Evolutionary conservation across 2,888 invertebrate genomes (phyloP).

Genomic region (Camponotus fellah): DNA sequence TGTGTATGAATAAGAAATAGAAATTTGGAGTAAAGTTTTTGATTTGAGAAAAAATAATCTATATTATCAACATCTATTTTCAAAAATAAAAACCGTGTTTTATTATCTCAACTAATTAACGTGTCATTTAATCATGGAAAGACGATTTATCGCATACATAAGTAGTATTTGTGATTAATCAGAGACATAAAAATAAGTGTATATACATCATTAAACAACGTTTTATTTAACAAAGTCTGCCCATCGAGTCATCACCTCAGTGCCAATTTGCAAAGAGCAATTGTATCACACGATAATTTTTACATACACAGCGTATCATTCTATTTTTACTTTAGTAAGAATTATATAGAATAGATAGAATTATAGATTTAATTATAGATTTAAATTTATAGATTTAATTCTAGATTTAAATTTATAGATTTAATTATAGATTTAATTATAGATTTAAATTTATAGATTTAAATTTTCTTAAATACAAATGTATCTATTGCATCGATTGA

Average conservation of each 20-base stretch:
- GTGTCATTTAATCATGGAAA: conserved; percentile 3
- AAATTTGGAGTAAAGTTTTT: conserved; percentile 38
- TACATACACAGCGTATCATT: conserved; percentile 6
- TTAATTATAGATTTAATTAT: not conserved
- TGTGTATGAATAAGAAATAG: conserved; percentile 31
- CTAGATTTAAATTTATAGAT: too few species aligned
- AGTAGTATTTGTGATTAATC: not conserved
- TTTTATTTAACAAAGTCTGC: conserved; percentile 4
- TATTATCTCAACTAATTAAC: conserved; percentile 4
- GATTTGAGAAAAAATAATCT: not conserved
- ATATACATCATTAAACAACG: not conserved
- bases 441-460: not conserved
- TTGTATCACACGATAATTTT: not conserved
- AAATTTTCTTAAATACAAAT: conserved; percentile 5
- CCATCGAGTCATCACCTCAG: conserved; percentile 14
- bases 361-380: not conserved
- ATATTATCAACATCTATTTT: conserved; percentile 12
- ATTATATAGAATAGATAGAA: not conserved
- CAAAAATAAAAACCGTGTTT: conserved; percentile 32
- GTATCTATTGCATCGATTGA: conserved; percentile 2
- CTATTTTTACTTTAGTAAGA: not conserved
- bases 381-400: too few species aligned
- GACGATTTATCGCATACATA: not conserved
- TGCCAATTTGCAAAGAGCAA: conserved; percentile 27
- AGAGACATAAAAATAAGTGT: not conserved